Evolutionary conservation across 2,888 invertebrate species (phyloP).

Genomic region (Ophraella communa): DNA sequence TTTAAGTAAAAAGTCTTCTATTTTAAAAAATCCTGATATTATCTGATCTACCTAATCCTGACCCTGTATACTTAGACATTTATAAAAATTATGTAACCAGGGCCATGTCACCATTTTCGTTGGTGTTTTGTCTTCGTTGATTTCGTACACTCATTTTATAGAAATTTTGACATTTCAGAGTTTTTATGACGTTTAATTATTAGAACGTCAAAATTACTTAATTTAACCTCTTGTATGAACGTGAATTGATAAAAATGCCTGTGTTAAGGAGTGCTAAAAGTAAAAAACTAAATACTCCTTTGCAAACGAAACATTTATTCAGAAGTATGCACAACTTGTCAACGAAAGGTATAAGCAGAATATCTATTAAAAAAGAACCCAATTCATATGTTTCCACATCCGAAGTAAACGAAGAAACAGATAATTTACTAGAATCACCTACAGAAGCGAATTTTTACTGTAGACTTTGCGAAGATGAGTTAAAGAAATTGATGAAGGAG

Average conservation of each 20-base stretch:
- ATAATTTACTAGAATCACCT: constrained; percentile 17
- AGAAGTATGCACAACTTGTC: constrained; percentile 15
- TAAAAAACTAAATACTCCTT: constrained; percentile 20
- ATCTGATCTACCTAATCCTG: too few relatives aligned
- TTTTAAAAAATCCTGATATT: too few relatives aligned
- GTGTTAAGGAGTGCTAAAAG: constrained; percentile 29
- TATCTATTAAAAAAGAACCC: constrained; percentile 20
- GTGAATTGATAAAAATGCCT: constrained; percentile 17
- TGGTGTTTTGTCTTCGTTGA: too few relatives aligned
- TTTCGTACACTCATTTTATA: too few relatives aligned
- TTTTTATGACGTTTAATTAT: background rate
- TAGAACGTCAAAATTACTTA: background rate
- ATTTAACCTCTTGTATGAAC: background rate
- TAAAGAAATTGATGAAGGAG: constrained; percentile 30
- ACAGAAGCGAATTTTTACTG: constrained; percentile 31
- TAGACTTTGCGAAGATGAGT: constrained; percentile 26
- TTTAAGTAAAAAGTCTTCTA: too few relatives aligned
- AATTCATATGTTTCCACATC: constrained; percentile 16
- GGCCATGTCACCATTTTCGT: too few relatives aligned
- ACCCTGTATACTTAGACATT: too few relatives aligned
- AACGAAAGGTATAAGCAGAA: constrained; percentile 11
- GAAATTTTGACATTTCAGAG: background rate
- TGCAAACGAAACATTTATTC: constrained; percentile 1
- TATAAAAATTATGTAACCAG: too few relatives aligned
- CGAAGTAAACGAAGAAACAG: constrained; percentile 21